Percentiles rank a stretch among this genome's conserved stretches.
Evolutionary conservation across 2,797 vertebrate genomes (phyloP).

Genomic region (Craterocephalus amniculus): DNA sequence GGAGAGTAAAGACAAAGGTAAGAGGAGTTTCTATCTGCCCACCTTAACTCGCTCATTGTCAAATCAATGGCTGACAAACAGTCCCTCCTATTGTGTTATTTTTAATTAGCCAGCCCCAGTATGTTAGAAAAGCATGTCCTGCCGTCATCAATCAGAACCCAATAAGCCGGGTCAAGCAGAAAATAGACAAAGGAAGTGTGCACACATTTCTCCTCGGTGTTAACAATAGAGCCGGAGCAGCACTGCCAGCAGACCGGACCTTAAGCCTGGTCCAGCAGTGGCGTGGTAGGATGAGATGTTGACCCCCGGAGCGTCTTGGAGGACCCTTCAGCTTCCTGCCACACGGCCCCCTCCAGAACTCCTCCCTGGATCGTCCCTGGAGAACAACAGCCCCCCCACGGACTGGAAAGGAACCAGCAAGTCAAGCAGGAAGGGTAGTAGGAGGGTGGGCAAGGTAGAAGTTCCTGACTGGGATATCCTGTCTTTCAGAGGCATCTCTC

Average conservation of each 20-base stretch:
- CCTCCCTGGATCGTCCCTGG: slow-evolving; percentile 45
- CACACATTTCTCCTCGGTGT: slow-evolving; percentile 50
- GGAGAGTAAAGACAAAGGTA: slow-evolving; percentile 14
- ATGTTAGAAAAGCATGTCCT: slow-evolving; percentile 31
- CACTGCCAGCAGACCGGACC: slow-evolving; percentile 53
- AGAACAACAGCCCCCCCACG: slow-evolving; percentile 51
- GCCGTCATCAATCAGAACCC: slow-evolving; percentile 67
- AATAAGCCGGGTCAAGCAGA: slow-evolving; percentile 67
- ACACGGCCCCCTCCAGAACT: slow-evolving; percentile 24
- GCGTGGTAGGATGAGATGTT: slow-evolving; percentile 53
- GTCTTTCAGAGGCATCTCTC: slow-evolving; percentile 72
- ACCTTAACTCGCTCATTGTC: slow-evolving; percentile 27
- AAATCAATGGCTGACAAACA: slow-evolving; percentile 50
- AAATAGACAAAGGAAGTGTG: slow-evolving; percentile 79
- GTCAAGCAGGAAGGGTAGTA: slow-evolving; percentile 71
- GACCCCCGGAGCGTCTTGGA: slow-evolving; percentile 75
- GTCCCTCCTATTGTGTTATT: slow-evolving; percentile 45
- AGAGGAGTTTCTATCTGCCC: slow-evolving; percentile 39
- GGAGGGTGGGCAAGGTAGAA: slow-evolving; percentile 35
- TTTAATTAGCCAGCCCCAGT: slow-evolving; percentile 24
- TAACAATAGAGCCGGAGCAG: slow-evolving; percentile 76
- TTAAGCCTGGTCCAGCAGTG: slow-evolving; percentile 21
- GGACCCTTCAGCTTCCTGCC: slow-evolving; percentile 76
- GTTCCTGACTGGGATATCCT: slow-evolving; percentile 86
- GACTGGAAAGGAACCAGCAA: slow-evolving; percentile 70